Evolutionary conservation across 2,797 vertebrate genomes (phyloP), one percentile per base, ranked within the genome.

Genomic region (Dendrocincla fuliginosa): DNA sequence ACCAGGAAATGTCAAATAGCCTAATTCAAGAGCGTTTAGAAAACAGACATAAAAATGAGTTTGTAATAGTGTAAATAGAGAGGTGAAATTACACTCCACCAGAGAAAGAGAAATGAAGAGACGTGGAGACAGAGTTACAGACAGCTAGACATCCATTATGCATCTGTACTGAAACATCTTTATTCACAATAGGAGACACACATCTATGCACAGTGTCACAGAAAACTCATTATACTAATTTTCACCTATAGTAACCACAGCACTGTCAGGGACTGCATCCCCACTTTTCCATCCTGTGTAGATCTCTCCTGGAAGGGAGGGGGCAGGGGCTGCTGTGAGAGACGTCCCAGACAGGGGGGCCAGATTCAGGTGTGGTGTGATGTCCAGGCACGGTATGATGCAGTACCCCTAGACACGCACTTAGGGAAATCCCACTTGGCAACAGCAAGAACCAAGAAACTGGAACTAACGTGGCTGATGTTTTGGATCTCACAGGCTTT

Each of bases 41-140:
- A 95, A 92, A 75, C 33, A 85, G 83, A 87, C 46, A 49, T 60
- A 88, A 90, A 87, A 82, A 37, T 71, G 39, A 87, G 87, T 37
- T 52, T 71, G 28, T 71, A 92, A 64, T 39, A 67, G 84, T 84
- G 49, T 87, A 83, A 82, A 78, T 13, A 59, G 39, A 75, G 76
- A 77, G 28, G 20, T 78, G 60, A 92, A 80, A 96, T 84, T 87
- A 71, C 50, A 67, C 39, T 81, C 41, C 59, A 83, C 57, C 20
- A 85, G 71, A 42, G 69, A 80, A 82, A 74, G 61, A 87, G 46
- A 92, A 84, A 73, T 52, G 1, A 2, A 77, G n/a, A 84, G 53
- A 49, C 28, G 10, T 1, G 5, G 35, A 74, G 61, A 59, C 24
- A 50, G 84, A 59, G 27, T 25, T 84, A 46, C 4, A 70, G 81